Percentiles rank a stretch among this genome's conserved stretches.
These are phyloP conservation scores for Lasiurus cinereus DNA, from an alignment of 2,113 vertebrate genomes.

Conservation along the genomic window DNA sequence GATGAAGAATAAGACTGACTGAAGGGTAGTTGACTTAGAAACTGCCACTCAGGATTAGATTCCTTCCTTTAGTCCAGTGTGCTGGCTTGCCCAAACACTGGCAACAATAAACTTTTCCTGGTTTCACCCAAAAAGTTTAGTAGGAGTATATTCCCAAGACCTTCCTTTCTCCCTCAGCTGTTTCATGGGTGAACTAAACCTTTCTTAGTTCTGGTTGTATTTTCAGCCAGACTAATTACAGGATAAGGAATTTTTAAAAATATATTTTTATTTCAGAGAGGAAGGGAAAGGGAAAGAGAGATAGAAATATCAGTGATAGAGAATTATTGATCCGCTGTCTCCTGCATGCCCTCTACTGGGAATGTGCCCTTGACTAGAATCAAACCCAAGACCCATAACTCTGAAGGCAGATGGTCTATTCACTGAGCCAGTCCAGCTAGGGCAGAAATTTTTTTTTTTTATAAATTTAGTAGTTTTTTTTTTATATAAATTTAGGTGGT, in stretches of 20 bases:
- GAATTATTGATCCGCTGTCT: no score
- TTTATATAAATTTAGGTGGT: slow-evolving; percentile 18
- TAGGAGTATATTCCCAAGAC: not conserved
- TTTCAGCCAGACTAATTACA: slow-evolving; percentile 16
- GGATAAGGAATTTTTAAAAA: not conserved
- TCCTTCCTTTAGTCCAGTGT: not conserved
- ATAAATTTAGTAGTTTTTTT: slow-evolving; percentile 26
- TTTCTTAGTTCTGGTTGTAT: slow-evolving; percentile 20
- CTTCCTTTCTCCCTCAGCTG: slow-evolving; percentile 1
- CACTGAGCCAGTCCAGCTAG: no score
- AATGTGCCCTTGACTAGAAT: no score
- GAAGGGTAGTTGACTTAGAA: slow-evolving; percentile 22
- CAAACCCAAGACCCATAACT: no score
- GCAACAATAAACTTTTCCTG: not conserved
- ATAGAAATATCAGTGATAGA: no score
- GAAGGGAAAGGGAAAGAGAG: no score
- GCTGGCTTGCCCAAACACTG: not conserved
- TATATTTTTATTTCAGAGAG: no score
- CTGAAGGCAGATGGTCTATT: no score
- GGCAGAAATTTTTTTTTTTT: slow-evolving; percentile 41
- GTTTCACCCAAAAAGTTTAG: not conserved
- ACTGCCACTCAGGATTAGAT: not conserved
- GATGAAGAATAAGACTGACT: slow-evolving; percentile 23
- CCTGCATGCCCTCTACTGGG: no score
- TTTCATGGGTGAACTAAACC: not conserved